These are phyloP conservation scores for Rhysida immarginata DNA, from an alignment of 1,140 invertebrate genomes.

Conservation along the genomic window DNA sequence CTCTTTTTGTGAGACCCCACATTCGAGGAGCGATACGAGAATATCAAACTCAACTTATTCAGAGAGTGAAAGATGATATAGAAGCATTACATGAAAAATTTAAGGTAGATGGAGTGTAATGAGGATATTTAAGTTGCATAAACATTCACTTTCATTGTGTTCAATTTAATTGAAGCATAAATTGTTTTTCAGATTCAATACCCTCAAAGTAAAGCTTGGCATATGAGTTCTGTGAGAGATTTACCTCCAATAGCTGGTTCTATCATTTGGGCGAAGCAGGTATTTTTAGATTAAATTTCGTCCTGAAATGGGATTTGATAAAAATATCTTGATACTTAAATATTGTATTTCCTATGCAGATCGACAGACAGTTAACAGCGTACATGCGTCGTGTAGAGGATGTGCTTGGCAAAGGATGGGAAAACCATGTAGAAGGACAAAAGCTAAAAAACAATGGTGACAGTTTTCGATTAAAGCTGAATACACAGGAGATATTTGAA, in stretches of 20 bases:
- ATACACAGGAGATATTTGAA: conserved; percentile 92
- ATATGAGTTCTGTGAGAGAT: conserved; percentile 79
- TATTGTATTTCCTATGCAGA: conserved; percentile 31
- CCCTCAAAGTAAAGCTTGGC: conserved; percentile 76
- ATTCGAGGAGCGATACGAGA: conserved; percentile 96
- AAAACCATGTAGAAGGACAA: conserved; percentile 96
- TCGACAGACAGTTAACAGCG: conserved; percentile 92
- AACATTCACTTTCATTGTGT: too few species aligned
- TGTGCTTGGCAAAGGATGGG: conserved; percentile 96
- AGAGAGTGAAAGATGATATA: conserved; percentile 97
- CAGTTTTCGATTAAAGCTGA: conserved; percentile 87
- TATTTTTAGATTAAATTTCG: too few species aligned
- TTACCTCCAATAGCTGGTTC: conserved; percentile 91
- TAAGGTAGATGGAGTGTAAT: conserved; percentile 65
- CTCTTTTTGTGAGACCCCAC: conserved; percentile 93
- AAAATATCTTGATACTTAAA: neutral
- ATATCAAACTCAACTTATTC: conserved; percentile 98
- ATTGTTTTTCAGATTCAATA: conserved; percentile 66
- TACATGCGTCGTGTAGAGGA: conserved; percentile 94
- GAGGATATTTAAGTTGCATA: too few species aligned
- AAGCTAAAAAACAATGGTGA: conserved; percentile 95
- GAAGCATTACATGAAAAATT: conserved; percentile 95
- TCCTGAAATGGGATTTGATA: too few species aligned
- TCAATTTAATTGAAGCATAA: too few species aligned
- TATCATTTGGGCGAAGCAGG: conserved; percentile 95